Percentiles rank a stretch among this genome's conserved stretches.
Conservation (phyloP, 1,140 invertebrate species). For the Papilio polyxenes region DNA sequence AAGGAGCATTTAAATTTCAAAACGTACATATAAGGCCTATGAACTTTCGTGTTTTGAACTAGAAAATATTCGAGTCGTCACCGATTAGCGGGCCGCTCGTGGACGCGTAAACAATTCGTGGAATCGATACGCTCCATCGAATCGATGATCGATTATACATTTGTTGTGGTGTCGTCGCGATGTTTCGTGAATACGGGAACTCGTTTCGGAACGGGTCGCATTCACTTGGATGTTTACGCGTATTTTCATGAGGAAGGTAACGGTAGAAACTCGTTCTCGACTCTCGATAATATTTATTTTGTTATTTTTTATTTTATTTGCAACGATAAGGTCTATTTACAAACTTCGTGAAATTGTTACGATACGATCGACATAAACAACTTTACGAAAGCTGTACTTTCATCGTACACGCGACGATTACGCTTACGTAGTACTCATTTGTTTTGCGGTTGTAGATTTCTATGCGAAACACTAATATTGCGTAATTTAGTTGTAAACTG, state of each 20-base stretch:
- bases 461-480: conserved; percentile 14
- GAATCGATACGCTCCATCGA: conserved; percentile 18
- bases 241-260: conserved; percentile 69
- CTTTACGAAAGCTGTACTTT: conserved; percentile 17
- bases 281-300: conserved; percentile 52
- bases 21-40: conserved; percentile 51
- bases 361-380: conserved; percentile 28
- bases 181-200: conserved; percentile 44
- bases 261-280: conserved; percentile 71
- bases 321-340: conserved; percentile 63
- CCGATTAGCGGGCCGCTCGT: conserved; percentile 7
- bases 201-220: conserved; percentile 57
- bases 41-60: conserved; percentile 58
- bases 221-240: conserved; percentile 55
- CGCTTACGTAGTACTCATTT: conserved; percentile 38
- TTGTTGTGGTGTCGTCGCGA: conserved; percentile 15
- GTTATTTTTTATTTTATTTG: conserved; percentile 51
- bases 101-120: conserved; percentile 28
- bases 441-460: conserved; percentile 11
- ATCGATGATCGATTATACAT: conserved; percentile 18
- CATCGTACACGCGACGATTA: conserved; percentile 46
- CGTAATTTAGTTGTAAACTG: neutral
- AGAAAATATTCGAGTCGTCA: conserved; percentile 29
- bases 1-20: conserved; percentile 68
- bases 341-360: conserved; percentile 52